These are phyloP conservation scores for Nematostella vectensis DNA, from an alignment of 92 coral and sea anemone species.

Conservation along the genomic window DNA sequence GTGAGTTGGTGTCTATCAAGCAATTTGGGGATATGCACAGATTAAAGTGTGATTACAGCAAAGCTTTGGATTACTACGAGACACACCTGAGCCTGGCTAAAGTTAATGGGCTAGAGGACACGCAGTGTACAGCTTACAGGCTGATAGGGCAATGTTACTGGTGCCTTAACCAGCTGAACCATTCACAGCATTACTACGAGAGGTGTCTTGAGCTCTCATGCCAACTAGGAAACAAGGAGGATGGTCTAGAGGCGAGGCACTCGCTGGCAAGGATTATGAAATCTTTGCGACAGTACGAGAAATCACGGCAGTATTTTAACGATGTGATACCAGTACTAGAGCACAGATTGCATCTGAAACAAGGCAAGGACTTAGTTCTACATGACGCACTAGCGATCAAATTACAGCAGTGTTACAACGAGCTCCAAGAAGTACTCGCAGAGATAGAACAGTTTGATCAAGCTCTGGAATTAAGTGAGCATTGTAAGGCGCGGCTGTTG, in stretches of 20 bases:
- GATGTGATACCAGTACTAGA: constrained; percentile 63
- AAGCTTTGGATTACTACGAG: constrained; percentile 66
- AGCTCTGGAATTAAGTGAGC: constrained; percentile 70
- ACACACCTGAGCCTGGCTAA: constrained; percentile 50
- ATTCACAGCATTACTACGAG: constrained; percentile 62
- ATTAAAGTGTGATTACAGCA: constrained; percentile 41
- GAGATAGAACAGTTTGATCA: constrained; percentile 49
- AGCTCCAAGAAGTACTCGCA: constrained; percentile 59
- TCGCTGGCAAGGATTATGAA: constrained; percentile 58
- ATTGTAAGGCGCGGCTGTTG: constrained; percentile 48
- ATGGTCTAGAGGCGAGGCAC: constrained; percentile 40
- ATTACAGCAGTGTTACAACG: constrained; percentile 53
- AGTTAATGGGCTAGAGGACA: constrained; percentile 38
- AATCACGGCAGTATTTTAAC: constrained; percentile 50
- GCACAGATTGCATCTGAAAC: constrained; percentile 41
- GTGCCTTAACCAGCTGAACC: constrained; percentile 57
- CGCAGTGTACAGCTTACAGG: constrained; percentile 54
- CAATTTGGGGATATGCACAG: constrained; percentile 66
- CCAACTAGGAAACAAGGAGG: constrained; percentile 39
- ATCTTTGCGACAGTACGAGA: constrained; percentile 47
- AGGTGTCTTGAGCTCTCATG: constrained; percentile 46
- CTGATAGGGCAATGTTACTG: constrained; percentile 48
- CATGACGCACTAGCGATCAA: constrained; percentile 35
- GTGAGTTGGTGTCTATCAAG: constrained; percentile 47
- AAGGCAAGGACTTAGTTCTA: constrained; percentile 23